Evolutionary conservation across 2,797 vertebrate genomes (phyloP), one percentile per base, ranked within the genome.

Genomic region (Dendrocincla tyrannina): DNA sequence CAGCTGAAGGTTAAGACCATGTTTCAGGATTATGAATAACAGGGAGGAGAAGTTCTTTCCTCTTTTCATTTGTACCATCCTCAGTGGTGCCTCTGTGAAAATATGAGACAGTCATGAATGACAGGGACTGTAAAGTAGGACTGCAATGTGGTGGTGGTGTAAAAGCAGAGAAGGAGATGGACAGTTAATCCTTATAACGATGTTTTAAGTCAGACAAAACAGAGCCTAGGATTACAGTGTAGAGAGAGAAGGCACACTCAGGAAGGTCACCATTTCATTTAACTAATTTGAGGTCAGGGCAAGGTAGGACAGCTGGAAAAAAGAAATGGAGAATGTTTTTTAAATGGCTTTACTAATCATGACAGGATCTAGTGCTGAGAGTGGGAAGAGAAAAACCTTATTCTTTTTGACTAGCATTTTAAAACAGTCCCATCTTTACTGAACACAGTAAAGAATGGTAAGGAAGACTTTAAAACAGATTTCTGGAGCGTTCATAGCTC

Each of bases 281-380:
- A 87, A 93, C 63, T 90, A 66, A 95, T 94, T 94, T 70, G 88
- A 94, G 70, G 77, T 95, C 70, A 70, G 93, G 89, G 67, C 87
- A 89, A 95, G 85, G 75, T 93, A 92, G 50, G 49, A 68, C 44
- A 95, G 64, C 88, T 91, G 87, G 82, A 86, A 90, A 88, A 83
- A 60, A 77, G 23, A 95, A 82, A 95, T 47, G 11, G 89, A 86
- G 94, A 94, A 86, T 52, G 33, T 76, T 86, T 39, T 81, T 91
- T 89, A 81, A 81, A 67, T 79, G 9, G 4, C 55, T 95, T 94
- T 84, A 62, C 69, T 94, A 89, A 81, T 55, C 28, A 53, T 73
- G n/a, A 91, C 53, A 87, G 60, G 16, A 68, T 83, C 63, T 89
- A 85, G 33, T 39, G 33, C 27, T 76, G 52, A 67, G 44, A 78